A percentile compares a stretch with the other conserved stretches of the same genome.
phyloP scores from a whole-genome alignment of 2,113 vertebrate genomes.

The Odocoileus hemionus region DNA sequence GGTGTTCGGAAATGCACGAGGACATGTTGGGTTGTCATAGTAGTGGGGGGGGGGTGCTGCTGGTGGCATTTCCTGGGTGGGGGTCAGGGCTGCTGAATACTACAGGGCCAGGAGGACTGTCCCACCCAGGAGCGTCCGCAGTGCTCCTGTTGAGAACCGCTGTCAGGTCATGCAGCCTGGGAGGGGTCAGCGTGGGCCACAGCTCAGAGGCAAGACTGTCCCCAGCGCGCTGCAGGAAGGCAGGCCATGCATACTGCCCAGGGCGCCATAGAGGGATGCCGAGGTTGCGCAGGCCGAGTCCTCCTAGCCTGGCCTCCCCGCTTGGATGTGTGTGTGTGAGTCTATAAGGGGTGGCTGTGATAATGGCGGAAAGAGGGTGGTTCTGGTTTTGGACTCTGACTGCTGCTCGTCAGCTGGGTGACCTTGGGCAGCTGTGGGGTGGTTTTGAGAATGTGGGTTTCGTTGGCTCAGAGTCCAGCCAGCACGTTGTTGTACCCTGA shows the following conservation, averaged over 20 bases:
- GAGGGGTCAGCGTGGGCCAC: background rate
- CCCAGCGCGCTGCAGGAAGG: rapidly evolving
- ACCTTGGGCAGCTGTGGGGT: background rate
- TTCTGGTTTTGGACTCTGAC: background rate
- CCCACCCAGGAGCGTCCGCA: background rate
- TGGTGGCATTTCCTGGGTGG: background rate
- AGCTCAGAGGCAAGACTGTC: background rate
- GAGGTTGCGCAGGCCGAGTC: background rate
- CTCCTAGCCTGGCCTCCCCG: background rate
- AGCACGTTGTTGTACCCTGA: background rate
- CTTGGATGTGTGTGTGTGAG: background rate
- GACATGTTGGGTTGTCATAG: too few species aligned
- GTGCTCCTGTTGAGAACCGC: background rate
- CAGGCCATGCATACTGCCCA: rapidly evolving
- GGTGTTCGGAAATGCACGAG: background rate
- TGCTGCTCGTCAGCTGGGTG: background rate
- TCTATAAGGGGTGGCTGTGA: background rate
- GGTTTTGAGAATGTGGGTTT: background rate
- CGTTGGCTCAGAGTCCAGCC: background rate
- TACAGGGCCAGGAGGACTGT: background rate
- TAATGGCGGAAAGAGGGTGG: too few species aligned
- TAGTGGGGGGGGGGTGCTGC: background rate
- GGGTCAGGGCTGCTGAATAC: background rate
- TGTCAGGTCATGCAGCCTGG: rapidly evolving
- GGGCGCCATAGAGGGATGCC: rapidly evolving